Evolutionary conservation across 2,797 vertebrate genomes (phyloP), one percentile per base, ranked within the genome.

Genomic region (Micrastur ruficollis): DNA sequence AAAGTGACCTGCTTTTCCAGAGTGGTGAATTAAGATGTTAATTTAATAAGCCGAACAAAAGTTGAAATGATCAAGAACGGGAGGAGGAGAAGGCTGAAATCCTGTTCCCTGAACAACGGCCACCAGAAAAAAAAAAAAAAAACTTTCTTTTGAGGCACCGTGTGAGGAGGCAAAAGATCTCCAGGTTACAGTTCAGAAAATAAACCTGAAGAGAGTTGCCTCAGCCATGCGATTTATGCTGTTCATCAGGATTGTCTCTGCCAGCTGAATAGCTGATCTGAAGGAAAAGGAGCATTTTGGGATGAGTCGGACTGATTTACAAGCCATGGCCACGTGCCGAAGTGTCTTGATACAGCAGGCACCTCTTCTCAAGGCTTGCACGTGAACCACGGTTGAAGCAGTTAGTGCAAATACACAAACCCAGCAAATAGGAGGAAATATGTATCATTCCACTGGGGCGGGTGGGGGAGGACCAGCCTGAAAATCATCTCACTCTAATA

Each of bases 251-350:
- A 80, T 14, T 22, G 38, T 2, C 23, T 38, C 74, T 65, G 27
- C 86, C 96, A 97, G 76, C 85, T 82, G 92, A 96, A 85, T 44
- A 91, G 87, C 76, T 80, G 90, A 70, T 86, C 67, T 85, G 94
- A 97, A 89, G 95, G 90, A 91, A 93, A 89, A 95, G 44, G 55
- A 91, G 49, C 46, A 42, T 83, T 96, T 94, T 46, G 80, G 68
- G 82, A 95, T 75, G 76, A 94, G 85, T n/a, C 0, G 18, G 76
- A 71, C 67, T 88, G 80, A 95, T 95, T 93, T 91, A 73, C 63
- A 95, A 95, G 91, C 81, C 72, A 56, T 9, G 7, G 92, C 50
- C 55, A 6, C 5, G 25, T 80, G 96, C 86, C 38, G 70, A 97
- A 92, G 78, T 80, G 71, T 38, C 85, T 83, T 26, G 56, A 86